Conservation (phyloP, 1,140 invertebrate genomes). For the Phymastichus coffea region DNA sequence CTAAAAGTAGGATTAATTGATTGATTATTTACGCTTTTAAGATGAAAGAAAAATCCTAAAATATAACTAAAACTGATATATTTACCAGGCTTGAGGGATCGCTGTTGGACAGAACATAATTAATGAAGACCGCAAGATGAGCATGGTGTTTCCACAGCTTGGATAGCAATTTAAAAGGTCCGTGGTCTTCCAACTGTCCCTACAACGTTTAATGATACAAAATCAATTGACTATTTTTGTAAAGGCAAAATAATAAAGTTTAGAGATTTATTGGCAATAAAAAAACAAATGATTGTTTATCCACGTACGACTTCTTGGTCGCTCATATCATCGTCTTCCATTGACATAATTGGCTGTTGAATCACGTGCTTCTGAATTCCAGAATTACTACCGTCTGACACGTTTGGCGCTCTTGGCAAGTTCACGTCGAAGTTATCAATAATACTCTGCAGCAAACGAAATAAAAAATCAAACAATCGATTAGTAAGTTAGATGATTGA, state of each 20-base stretch:
- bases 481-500: no score
- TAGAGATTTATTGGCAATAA: no score
- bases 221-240: no score
- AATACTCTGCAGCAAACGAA: constrained; percentile 35
- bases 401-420: constrained; percentile 36
- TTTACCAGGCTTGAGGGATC: constrained; percentile 78
- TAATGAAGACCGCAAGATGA: constrained; percentile 85
- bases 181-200: constrained; percentile 73
- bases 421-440: constrained; percentile 38
- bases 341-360: constrained; percentile 83
- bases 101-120: constrained; percentile 83
- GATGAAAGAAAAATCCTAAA: no score
- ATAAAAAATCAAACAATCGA: no score
- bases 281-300: no score
- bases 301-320: constrained; percentile 73
- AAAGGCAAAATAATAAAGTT: no score
- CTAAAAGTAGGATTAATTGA: constrained; percentile 55
- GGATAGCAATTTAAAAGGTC: constrained; percentile 75
- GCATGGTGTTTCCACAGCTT: constrained; percentile 73
- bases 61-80: constrained; percentile 19
- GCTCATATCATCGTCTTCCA: constrained; percentile 92
- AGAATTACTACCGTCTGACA: constrained; percentile 42
- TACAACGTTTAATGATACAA: constrained; percentile 41
- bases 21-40: constrained; percentile 14
- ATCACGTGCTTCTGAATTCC: constrained; percentile 47